Evolutionary conservation across 1,140 invertebrate species (phyloP), one percentile per base, ranked within the genome.

Genomic region (Bombus balteatus): DNA sequence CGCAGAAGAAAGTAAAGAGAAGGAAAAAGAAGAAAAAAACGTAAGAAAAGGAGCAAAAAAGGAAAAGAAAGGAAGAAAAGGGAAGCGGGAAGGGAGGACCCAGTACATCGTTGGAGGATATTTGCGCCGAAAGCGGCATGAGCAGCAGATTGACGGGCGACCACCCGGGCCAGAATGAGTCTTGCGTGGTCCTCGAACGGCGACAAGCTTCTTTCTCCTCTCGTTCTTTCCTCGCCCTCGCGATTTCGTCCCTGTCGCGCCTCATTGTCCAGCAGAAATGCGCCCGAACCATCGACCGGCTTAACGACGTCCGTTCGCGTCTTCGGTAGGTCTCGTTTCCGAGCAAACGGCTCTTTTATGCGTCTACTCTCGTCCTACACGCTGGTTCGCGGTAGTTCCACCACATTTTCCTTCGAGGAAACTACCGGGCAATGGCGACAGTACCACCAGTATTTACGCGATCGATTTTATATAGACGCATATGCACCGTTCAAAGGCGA

Each of bases 111-210:
- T 91, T 79, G 80, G 74, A 83, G 87, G 86, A 92, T 92, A 92
- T 92, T 92, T 92, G 91, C 87, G 91, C 90, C 91, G 91, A 92
- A 92, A 92, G 91, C 85, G 80, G 91, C 90, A 87, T 92, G 91
- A 92, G 84, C 90, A 92, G 74, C 83, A 92, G 91, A 92, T 92
- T 92, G 92, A 92, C 92, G 91, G 90, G 82, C 83, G 92, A 92
- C 92, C 92, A 92, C 92, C 92, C 91, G 91, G 86, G 77, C 73
- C 91, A 89, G 74, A 84, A 91, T 89, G 88, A 89, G 87, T 89
- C 80, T 89, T 86, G 84, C 90, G 78, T 87, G 88, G 83, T 91
- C 77, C 84, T 84, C 81, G 76, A 88, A 89, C 87, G 83, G 88
- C 84, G 90, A 90, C 90, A 90, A 89, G 73, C 90, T 85, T 74